These are phyloP conservation scores for Macrotus californicus DNA, from an alignment of 2,113 vertebrate species.

Conservation along the genomic window DNA sequence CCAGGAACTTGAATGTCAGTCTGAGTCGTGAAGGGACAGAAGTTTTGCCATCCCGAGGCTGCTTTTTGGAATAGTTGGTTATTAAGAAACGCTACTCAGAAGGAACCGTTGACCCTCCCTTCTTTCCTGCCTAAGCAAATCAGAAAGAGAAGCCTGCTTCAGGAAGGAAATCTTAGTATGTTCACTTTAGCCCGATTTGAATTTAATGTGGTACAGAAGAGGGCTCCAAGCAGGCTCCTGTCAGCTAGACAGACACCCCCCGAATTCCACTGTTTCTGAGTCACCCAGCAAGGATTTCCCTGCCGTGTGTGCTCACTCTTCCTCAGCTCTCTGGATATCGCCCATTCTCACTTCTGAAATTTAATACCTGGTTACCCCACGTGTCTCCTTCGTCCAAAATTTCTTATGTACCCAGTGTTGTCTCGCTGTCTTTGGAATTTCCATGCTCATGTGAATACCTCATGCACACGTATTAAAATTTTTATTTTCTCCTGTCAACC, in stretches of 20 bases:
- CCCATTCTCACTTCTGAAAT: background rate
- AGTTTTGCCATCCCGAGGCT: background rate
- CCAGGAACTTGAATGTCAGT: background rate
- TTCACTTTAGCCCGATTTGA: background rate
- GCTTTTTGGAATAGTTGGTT: background rate
- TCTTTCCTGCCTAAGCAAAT: background rate
- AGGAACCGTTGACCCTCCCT: background rate
- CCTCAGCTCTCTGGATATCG: background rate
- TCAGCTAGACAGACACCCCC: background rate
- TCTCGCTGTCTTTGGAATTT: background rate
- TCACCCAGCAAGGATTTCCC: background rate
- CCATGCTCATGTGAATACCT: background rate
- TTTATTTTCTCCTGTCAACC: background rate
- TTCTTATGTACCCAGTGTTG: background rate
- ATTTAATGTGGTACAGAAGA: background rate
- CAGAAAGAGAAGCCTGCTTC: background rate
- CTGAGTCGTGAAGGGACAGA: background rate
- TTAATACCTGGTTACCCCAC: background rate
- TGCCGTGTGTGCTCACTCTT: background rate
- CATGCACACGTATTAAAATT: background rate
- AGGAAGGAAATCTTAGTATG: background rate
- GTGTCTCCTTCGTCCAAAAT: background rate
- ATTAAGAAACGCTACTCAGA: background rate
- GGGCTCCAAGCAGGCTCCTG: background rate
- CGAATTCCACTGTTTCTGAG: background rate